These are phyloP conservation scores for Mellilla xanthometata DNA, from an alignment of 2,888 invertebrate species.

Conservation along the genomic window DNA sequence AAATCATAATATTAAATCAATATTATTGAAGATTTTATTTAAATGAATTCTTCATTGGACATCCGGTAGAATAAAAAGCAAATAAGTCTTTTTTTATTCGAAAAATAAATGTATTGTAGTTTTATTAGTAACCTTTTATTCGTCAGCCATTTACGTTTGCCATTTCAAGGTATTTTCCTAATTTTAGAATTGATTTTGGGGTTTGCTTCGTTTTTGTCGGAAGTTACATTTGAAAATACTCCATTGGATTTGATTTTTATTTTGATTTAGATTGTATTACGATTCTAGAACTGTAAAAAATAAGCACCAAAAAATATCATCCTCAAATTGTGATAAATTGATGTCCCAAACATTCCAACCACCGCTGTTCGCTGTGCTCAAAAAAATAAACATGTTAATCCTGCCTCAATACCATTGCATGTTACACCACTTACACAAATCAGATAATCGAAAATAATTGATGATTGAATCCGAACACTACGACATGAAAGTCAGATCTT, in stretches of 20 bases:
- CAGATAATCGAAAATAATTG: conserved; percentile 76
- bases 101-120: no score
- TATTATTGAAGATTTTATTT: conserved; percentile 19
- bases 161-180: no score
- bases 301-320: no score
- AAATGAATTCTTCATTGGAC: conserved; percentile 17
- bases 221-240: no score
- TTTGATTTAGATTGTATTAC: no score
- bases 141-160: no score
- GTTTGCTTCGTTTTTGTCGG: no score
- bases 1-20: conserved; percentile 46
- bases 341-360: conserved; percentile 4
- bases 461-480: conserved; percentile 72
- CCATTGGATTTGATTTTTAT: no score
- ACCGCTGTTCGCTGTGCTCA: conserved; percentile 1
- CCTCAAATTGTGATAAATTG: conserved; percentile 16
- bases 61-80: background rate
- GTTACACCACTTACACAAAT: conserved; percentile 60
- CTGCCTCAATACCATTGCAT: conserved; percentile 25
- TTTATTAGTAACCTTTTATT: no score
- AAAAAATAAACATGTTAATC: conserved; percentile 34
- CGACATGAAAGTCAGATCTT: conserved; percentile 80
- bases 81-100: no score
- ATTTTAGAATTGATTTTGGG: no score
- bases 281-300: no score